Base-by-base conservation (phyloP, 2,888 invertebrate genomes). In the Lepidochitona cinerea region DNA sequence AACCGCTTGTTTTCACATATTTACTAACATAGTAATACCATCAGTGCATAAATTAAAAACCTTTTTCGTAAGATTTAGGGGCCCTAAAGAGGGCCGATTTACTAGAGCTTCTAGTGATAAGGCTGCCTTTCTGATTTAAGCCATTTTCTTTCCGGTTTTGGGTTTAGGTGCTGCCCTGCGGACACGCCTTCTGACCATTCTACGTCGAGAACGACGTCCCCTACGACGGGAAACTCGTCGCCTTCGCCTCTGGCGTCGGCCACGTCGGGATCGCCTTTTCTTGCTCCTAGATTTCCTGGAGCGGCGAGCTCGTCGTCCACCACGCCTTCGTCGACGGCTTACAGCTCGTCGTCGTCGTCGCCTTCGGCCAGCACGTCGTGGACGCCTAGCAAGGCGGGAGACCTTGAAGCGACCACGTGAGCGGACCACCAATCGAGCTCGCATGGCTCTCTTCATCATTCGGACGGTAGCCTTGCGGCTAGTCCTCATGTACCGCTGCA, bases 81-180 rank as follows among this genome's bases (percentile, higher is more conserved):
- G 59, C 59, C 59, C 59, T 59, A 59, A 59, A 59, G 32, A 59
- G 59, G 59, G 59, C 59, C 59, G 59, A 59, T 59, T 23, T 54
- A 59, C 59, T 29, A 29, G 59, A 12, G 23, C 59, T 59, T 59
- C 26, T 59, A 29, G 26, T 59, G 59, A 2, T 59, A 23, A 23
- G 14, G 32, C 59, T 29, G 59, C 23, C 49, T 49, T 49, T 18
- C 18, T 23, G 23, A 49, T 23, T 49, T n/a, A n/a, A n/a, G n/a
- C n/a, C n/a, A n/a, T n/a, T n/a, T n/a, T n/a, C n/a, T n/a, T 41
- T 12, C 41, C 12, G 59, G 32, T 32, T 29, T 29, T 59, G 23
- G 41, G 9, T 26, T 59, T 59, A 32, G 59, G 26, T 14, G 59
- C 7, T 59, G 59, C 59, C 32, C 59, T 18, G 14, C 32, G 23